Conservation (phyloP, 2,113 vertebrate species). For the Mormyrus iriodes region DNA sequence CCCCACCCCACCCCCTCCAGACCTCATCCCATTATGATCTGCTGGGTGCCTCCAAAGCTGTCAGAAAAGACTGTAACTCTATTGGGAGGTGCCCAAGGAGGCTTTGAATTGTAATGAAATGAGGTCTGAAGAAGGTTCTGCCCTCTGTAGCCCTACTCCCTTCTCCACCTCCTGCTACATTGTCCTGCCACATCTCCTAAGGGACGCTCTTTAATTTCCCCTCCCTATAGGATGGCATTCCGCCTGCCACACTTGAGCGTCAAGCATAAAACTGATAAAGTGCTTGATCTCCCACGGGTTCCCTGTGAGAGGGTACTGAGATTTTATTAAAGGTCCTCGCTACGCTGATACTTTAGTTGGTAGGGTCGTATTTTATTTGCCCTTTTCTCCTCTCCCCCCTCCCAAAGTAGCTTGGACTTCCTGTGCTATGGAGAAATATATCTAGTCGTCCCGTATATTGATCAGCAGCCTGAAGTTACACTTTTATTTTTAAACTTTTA, state of each 20-base stretch:
- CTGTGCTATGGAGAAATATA: not conserved
- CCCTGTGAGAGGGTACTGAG: not conserved
- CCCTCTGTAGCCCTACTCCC: not conserved
- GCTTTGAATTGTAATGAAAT: conserved; percentile 2
- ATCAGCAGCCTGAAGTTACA: not conserved
- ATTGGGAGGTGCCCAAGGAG: not conserved
- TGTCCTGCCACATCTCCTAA: not conserved
- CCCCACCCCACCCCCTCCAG: not conserved
- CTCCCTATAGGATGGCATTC: not conserved
- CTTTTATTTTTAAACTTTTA: not conserved
- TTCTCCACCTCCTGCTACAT: not conserved
- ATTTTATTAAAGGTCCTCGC: not conserved
- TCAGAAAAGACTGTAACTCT: not conserved
- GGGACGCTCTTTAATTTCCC: not conserved
- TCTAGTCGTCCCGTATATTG: not conserved
- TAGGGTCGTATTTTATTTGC: not conserved
- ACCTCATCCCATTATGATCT: not conserved
- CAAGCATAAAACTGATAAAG: not conserved
- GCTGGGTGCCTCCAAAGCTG: not conserved
- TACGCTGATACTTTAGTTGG: not conserved
- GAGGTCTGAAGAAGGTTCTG: not conserved
- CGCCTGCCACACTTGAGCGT: not conserved
- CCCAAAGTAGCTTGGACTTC: not conserved
- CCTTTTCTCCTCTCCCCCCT: not conserved
- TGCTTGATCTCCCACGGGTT: not conserved